Conservation (phyloP, 2,113 vertebrate genomes). For the Garra rufa region DNA sequence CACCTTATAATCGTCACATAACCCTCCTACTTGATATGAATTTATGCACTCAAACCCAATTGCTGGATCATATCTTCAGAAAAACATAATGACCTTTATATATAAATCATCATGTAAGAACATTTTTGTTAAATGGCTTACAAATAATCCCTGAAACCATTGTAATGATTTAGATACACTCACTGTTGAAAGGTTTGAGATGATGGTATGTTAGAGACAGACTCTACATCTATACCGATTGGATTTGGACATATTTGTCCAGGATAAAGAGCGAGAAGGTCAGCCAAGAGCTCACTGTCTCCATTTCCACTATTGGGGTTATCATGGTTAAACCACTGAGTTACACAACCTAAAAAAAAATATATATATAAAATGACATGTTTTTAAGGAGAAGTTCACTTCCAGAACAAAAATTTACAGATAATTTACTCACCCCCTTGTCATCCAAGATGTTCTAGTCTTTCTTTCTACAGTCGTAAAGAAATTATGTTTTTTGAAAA, state of each 20-base stretch:
- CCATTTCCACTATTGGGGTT: slow-evolving; percentile 56
- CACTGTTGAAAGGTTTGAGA: slow-evolving; percentile 56
- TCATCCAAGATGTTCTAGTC: too few relatives aligned
- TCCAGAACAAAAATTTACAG: too few relatives aligned
- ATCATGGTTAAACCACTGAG: slow-evolving; percentile 67
- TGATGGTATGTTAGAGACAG: slow-evolving; percentile 54
- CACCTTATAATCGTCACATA: slow-evolving; percentile 35
- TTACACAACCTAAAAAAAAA: slow-evolving; percentile 61
- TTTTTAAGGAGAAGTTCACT: too few relatives aligned
- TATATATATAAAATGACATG: not conserved
- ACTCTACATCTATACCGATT: slow-evolving; percentile 62
- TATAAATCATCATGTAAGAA: not conserved
- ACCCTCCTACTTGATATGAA: slow-evolving; percentile 44
- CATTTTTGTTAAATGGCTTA: too few relatives aligned
- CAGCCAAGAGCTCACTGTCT: slow-evolving; percentile 66
- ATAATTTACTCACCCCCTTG: too few relatives aligned
- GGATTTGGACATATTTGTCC: slow-evolving; percentile 57
- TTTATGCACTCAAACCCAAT: slow-evolving; percentile 64
- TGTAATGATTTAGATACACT: not conserved
- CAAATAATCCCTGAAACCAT: too few relatives aligned
- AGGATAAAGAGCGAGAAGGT: slow-evolving; percentile 56
- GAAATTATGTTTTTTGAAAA: too few relatives aligned
- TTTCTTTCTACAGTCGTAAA: too few relatives aligned
- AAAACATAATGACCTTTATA: not conserved
- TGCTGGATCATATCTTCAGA: slow-evolving; percentile 61